Base-by-base conservation (phyloP, 2,888 invertebrate species). In the Drosophila subsilvestris region DNA sequence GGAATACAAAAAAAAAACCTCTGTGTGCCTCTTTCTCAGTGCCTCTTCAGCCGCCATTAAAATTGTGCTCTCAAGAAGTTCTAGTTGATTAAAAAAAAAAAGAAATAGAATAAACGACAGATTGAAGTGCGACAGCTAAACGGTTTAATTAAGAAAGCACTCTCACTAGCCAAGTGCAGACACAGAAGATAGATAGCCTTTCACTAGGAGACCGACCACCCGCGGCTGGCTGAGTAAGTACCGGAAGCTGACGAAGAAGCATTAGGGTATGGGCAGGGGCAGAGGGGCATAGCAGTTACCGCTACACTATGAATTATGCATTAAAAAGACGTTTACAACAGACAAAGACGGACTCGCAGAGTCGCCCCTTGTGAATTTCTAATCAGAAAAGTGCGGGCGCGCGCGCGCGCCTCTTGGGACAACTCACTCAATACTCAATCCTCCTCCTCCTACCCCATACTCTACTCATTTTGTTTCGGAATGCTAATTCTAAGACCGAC, bases 251-350 rank as follows among this genome's bases (percentile, higher is more conserved):
- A 70, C 10, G 53, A 48, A 48, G 47, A 43, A 14, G 32, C 5
- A 32, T 22, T n/a, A n/a, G 27, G 22, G 20, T 20, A 60, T 47
- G 29, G 6, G 1, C 25, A 4, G 25, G 0, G 25, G 22, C 22
- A 25, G 5, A 70, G 61, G 54, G 53, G 48, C 56, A 57, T 47
- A 54, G 63, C 69, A 67, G 72, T 55, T 58, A 75, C 67, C 84
- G 70, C 84, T 83, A 66, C 14, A 37, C 37, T 37, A 80, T 83
- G 87, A 83, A 84, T 84, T 78, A 84, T 72, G 66, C 80, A 83
- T 88, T 73, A 78, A 84, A 86, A 76, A 72, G 65, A 74, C 76
- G 79, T 78, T 83, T 55, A 74, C 86, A 75, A 79, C 73, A 32
- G 68, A 74, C 82, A 78, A 85, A 85, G 86, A 75, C 70, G n/a